phyloP scores from a whole-genome alignment of 2,797 vertebrate species.

The Scomberomorus guttatus region DNA sequence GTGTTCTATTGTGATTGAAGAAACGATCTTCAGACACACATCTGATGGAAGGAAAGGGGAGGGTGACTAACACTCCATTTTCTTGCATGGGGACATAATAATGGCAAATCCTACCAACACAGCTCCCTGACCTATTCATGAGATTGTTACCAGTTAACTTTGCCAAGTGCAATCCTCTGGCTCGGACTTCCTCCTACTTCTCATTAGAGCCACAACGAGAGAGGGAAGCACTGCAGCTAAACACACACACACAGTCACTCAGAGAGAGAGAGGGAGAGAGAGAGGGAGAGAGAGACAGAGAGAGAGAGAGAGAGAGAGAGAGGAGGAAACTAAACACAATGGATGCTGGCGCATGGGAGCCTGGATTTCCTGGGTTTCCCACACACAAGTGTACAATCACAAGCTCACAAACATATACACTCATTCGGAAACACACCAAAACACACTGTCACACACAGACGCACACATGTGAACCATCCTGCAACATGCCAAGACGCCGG shows the following conservation, averaged over 20 bases:
- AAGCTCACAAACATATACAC: slow-evolving; percentile 69
- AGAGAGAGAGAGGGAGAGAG: slow-evolving; percentile 54
- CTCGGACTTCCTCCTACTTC: slow-evolving; percentile 73
- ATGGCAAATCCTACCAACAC: slow-evolving; percentile 60
- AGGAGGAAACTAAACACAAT: slow-evolving; percentile 87
- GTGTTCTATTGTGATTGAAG: slow-evolving; percentile 57
- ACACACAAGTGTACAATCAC: slow-evolving; percentile 83
- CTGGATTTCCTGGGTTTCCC: slow-evolving; percentile 86
- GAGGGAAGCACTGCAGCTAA: slow-evolving; percentile 70
- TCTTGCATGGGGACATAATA: slow-evolving; percentile 53
- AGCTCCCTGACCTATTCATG: slow-evolving; percentile 71
- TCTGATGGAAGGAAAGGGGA: slow-evolving; percentile 25
- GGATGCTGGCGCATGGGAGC: slow-evolving; percentile 86
- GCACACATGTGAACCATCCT: slow-evolving; percentile 42
- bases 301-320: slow-evolving; percentile 45
- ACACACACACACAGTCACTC: slow-evolving; percentile 47
- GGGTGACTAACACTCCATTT: slow-evolving; percentile 35
- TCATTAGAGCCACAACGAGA: slow-evolving; percentile 76
- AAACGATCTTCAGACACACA: slow-evolving; percentile 32
- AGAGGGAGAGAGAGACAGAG: slow-evolving; percentile 57
- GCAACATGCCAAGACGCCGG: slow-evolving; percentile 45
- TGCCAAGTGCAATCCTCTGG: slow-evolving; percentile 77
- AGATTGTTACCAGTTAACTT: slow-evolving; percentile 72
- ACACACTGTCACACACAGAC: slow-evolving; percentile 28
- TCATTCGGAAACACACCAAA: slow-evolving; percentile 48